Evolutionary conservation across 2,797 vertebrate species (phyloP), one percentile per base, ranked within the genome.

Genomic region (Aotus griseimembra): DNA sequence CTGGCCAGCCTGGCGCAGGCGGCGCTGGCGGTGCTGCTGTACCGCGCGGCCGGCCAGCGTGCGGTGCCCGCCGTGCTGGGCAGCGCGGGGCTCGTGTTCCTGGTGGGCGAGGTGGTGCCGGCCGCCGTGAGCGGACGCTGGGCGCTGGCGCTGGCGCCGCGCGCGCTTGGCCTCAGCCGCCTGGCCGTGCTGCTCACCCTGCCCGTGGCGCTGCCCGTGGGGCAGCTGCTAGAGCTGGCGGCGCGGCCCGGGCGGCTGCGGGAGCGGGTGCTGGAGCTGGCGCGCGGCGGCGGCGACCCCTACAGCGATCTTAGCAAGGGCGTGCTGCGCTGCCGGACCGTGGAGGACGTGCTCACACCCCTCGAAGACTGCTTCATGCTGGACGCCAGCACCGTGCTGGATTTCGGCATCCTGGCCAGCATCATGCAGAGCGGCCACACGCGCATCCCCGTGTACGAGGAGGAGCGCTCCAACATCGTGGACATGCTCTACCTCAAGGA

Each of bases 351-450:
- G 94, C 98, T 99, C 95, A 99, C 99, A 0, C 99, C 99, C 0
- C 98, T 99, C 95, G 99, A 99, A 87, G 99, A 99, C 94, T 99
- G 99, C 97, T 99, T 99, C 98, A 99, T 99, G 99, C 98, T 99
- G 90, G 99, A 99, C 52, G 98, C 99, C 93, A 98, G 98, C 1
- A 98, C 98, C 1, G 96, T 99, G 48, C 98, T 99, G 97, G 99
- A 99, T 98, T 99, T 99, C 97, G 98, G 98, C 98, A 99, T 99
- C 97, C 99, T 99, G 99, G 99, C 99, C 0, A 99, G 99, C 96
- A 99, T 99, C 98, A 99, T 99, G 99, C 99, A 99, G 99, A 99
- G 99, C 58, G 99, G 99, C 9, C 99, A 99, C 98, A 99, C 99
- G 0, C 99, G 99, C 4, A 99, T 99, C 39, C 99, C 99, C 0